Evolutionary conservation across 1,140 invertebrate species (phyloP).

Genomic region (Lutraria rhynchaena): DNA sequence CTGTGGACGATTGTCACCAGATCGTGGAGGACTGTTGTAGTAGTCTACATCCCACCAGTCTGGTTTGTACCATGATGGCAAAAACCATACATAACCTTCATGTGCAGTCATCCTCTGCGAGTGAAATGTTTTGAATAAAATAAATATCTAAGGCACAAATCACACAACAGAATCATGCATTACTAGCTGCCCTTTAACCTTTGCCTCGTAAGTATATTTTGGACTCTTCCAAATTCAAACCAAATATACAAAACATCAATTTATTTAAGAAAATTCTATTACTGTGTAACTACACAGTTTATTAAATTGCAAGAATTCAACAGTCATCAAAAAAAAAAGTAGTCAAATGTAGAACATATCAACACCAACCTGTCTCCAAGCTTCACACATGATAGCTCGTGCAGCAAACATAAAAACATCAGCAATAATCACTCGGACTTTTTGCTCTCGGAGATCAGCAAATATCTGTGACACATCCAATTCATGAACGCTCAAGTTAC

Average conservation of each 20-base stretch:
- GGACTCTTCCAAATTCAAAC: too few species aligned
- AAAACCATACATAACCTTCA: constrained; percentile 92
- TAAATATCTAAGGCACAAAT: too few species aligned
- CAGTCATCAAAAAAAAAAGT: too few species aligned
- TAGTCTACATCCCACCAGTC: constrained; percentile 88
- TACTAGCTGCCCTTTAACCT: too few species aligned
- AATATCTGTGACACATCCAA: constrained; percentile 85
- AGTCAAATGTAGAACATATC: too few species aligned
- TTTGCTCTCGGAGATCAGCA: constrained; percentile 86
- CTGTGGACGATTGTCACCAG: constrained; percentile 77
- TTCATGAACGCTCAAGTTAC: constrained; percentile 54
- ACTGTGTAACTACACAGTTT: too few species aligned
- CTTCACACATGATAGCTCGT: constrained; percentile 89
- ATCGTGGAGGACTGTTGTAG: constrained; percentile 82
- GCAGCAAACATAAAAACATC: constrained; percentile 89
- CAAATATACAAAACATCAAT: too few species aligned
- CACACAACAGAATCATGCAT: too few species aligned
- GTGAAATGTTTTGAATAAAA: constrained; percentile 12
- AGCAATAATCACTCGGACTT: constrained; percentile 89
- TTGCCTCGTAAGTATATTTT: too few species aligned
- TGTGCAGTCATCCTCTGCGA: constrained; percentile 85
- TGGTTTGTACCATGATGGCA: constrained; percentile 88
- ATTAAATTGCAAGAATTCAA: too few species aligned
- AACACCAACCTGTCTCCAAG: constrained; percentile 86
- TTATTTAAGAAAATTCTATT: too few species aligned